Percentiles rank a stretch among this genome's conserved stretches.
These are phyloP conservation scores for Cryptophagus acutangulus DNA, from an alignment of 2,888 invertebrate species.

Conservation along the genomic window DNA sequence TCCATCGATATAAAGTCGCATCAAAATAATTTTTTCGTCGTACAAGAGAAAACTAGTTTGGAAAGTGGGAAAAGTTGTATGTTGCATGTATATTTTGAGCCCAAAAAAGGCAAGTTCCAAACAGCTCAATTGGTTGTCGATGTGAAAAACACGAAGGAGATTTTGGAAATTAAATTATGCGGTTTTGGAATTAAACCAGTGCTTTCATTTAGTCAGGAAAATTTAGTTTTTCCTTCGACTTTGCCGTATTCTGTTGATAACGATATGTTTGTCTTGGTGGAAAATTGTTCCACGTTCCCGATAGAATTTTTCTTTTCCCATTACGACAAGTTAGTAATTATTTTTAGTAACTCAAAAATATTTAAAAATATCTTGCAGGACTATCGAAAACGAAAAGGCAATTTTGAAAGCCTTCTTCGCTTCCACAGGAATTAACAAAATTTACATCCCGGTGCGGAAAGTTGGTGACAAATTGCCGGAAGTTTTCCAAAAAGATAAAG, in stretches of 20 bases:
- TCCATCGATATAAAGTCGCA: no score
- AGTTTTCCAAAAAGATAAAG: no score
- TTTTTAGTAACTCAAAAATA: not conserved
- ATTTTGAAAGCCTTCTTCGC: no score
- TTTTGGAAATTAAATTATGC: conserved; percentile 49
- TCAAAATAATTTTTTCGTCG: no score
- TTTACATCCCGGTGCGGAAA: conserved; percentile 43
- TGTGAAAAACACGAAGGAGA: conserved; percentile 51
- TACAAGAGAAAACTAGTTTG: no score
- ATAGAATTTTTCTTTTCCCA: conserved; percentile 66
- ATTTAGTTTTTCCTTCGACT: conserved; percentile 57
- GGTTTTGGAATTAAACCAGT: conserved; percentile 55
- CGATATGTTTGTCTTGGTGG: conserved; percentile 51
- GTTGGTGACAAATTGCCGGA: conserved; percentile 40
- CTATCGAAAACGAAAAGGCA: no score
- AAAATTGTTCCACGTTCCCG: conserved; percentile 61
- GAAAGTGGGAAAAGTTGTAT: conserved; percentile 49
- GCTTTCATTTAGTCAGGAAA: conserved; percentile 51
- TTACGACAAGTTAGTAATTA: conserved; percentile 55
- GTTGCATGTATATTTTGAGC: conserved; percentile 57
- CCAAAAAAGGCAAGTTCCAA: conserved; percentile 48
- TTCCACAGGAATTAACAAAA: no score
- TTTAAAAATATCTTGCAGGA: no score
- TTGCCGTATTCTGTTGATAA: conserved; percentile 51
- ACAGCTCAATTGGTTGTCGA: conserved; percentile 38